Conservation (phyloP, 2,113 vertebrate genomes). For the Fulmarus glacialis region DNA sequence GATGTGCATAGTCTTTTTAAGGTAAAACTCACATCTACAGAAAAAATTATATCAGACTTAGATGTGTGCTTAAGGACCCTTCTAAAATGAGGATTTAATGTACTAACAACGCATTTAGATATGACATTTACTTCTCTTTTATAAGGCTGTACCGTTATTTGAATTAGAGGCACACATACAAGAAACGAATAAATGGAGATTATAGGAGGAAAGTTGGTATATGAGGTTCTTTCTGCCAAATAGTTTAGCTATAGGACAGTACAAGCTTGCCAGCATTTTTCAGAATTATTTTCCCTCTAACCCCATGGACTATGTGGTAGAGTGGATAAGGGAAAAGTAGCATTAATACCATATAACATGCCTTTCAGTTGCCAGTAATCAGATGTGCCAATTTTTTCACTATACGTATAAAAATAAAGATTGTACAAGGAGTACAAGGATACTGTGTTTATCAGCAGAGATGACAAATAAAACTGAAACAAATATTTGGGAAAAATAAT, state of each 20-base stretch:
- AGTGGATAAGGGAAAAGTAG: not conserved
- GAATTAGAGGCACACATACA: not conserved
- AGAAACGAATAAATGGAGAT: not conserved
- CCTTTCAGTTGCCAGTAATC: not conserved
- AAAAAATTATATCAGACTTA: not conserved
- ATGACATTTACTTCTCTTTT: slow-evolving; percentile 51
- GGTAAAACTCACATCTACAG: not conserved
- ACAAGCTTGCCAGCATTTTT: not conserved
- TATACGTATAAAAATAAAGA: not conserved
- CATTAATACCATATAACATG: not conserved
- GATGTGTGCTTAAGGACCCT: not conserved
- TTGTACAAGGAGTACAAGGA: not conserved
- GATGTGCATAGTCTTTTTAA: not conserved
- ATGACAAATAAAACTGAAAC: not conserved
- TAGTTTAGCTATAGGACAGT: not conserved
- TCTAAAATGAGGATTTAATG: slow-evolving; percentile 5
- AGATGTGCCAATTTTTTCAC: not conserved
- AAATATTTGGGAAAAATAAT: not conserved
- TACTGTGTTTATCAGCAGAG: not conserved
- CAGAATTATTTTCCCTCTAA: not conserved
- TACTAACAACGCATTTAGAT: not conserved
- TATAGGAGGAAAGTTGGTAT: not conserved
- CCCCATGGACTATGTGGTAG: not conserved
- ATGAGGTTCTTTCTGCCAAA: not conserved
- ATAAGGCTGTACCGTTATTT: slow-evolving; percentile 1